Conservation (phyloP, 2,888 invertebrate genomes). For the Ophion obscuratus region DNA sequence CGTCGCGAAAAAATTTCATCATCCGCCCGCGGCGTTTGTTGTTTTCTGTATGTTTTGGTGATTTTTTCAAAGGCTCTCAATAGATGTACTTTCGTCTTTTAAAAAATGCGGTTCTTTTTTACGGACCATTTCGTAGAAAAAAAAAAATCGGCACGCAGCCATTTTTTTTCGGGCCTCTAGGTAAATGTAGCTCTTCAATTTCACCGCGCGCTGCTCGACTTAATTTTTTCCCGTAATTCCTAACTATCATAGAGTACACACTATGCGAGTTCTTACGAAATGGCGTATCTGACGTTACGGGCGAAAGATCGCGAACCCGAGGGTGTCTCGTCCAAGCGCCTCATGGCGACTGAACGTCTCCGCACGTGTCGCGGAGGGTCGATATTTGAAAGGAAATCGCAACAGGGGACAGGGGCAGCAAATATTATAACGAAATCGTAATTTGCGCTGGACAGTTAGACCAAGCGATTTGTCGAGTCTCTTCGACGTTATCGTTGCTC, state of each 20-base stretch:
- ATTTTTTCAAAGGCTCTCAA: no score
- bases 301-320: slow-evolving; percentile 54
- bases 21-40: no score
- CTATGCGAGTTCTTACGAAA: slow-evolving; percentile 63
- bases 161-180: no score
- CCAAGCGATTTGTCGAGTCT: slow-evolving; percentile 50
- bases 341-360: slow-evolving; percentile 54
- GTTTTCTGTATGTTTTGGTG: no score
- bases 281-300: slow-evolving; percentile 52
- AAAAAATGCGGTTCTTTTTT: no score
- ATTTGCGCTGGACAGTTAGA: slow-evolving; percentile 18
- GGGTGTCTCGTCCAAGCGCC: slow-evolving; percentile 54
- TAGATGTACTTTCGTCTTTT: no score
- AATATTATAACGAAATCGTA: slow-evolving; percentile 42
- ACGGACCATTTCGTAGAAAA: no score
- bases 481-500: slow-evolving; percentile 46
- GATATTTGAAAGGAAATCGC: not conserved
- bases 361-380: slow-evolving; percentile 2
- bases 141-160: no score
- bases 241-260: not conserved
- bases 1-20: no score
- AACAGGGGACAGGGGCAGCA: slow-evolving; percentile 2
- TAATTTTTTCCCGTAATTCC: not conserved
- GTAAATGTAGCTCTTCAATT: not conserved
- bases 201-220: not conserved